phyloP scores from a whole-genome alignment of 2,113 vertebrate genomes.

The Scartelaos histophorus region DNA sequence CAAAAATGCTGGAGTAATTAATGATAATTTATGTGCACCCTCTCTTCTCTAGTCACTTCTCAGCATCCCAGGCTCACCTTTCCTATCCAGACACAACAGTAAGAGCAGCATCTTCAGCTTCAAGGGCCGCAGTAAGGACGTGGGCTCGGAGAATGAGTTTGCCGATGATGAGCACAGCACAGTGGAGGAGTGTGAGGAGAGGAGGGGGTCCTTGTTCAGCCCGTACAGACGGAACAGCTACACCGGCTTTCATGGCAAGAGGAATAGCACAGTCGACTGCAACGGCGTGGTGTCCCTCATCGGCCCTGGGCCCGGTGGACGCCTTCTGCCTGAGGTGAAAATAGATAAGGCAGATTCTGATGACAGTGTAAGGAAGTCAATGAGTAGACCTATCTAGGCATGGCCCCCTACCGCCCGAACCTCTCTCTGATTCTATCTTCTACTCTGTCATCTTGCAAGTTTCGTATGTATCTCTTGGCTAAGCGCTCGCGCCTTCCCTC shows the following conservation, averaged over 20 bases:
- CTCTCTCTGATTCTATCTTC: constrained; percentile 63
- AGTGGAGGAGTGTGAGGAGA: constrained; percentile 93
- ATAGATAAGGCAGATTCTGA: constrained; percentile 90
- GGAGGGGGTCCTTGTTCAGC: constrained; percentile 94
- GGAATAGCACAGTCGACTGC: constrained; percentile 98
- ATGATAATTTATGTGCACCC: constrained; percentile 20
- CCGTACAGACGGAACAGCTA: constrained; percentile 92
- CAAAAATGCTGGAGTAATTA: constrained; percentile 14
- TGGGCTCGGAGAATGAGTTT: constrained; percentile 93
- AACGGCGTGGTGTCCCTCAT: constrained; percentile 98
- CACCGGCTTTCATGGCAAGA: constrained; percentile 92
- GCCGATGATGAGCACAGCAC: constrained; percentile 98
- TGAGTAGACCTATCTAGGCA: constrained; percentile 83
- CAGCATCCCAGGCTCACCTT: constrained; percentile 95
- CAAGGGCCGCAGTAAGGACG: constrained; percentile 87
- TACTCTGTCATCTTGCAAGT: constrained; percentile 72
- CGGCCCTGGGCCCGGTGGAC: constrained; percentile 88
- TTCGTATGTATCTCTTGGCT: constrained; percentile 73
- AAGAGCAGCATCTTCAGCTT: constrained; percentile 99
- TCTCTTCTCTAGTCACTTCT: constrained; percentile 85
- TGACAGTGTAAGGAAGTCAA: constrained; percentile 85
- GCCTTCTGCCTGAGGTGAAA: constrained; percentile 99
- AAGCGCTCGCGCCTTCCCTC: constrained; percentile 62
- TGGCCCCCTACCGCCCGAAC: constrained; percentile 71
- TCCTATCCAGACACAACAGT: constrained; percentile 97